A percentile compares a stretch with the other conserved stretches of the same genome.
Evolutionary conservation across 2,797 vertebrate genomes (phyloP).

Genomic region (Anas bahamensis): DNA sequence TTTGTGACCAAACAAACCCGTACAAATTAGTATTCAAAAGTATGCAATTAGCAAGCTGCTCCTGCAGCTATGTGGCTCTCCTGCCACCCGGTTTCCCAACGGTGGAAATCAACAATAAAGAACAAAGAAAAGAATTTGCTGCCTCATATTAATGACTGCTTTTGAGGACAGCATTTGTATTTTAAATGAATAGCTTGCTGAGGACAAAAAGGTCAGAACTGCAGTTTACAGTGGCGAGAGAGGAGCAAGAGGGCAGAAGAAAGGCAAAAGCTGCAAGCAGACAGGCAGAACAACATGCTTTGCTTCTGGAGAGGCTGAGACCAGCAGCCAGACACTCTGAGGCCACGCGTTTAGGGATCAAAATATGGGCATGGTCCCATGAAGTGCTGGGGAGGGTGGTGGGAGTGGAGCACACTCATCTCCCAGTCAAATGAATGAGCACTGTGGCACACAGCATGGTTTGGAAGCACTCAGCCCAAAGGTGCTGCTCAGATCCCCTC

Average conservation of each 20-base stretch:
- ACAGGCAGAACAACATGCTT: conserved; percentile 29
- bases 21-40: conserved; percentile 75
- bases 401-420: not conserved
- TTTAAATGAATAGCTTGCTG: conserved; percentile 68
- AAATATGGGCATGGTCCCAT: fast-evolving
- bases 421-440: not conserved
- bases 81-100: conserved; percentile 65
- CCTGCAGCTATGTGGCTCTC: conserved; percentile 66
- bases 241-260: conserved; percentile 47
- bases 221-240: conserved; percentile 38
- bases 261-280: not conserved
- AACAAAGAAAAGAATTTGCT: conserved; percentile 79
- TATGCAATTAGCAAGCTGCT: conserved; percentile 76
- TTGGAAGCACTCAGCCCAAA: fast-evolving
- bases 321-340: not conserved
- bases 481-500: not conserved
- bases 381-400: not conserved
- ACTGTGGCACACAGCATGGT: not conserved
- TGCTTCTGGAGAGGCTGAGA: not conserved
- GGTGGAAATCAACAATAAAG: conserved; percentile 75
- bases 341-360: not conserved
- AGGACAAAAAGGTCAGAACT: conserved; percentile 77
- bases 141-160: conserved; percentile 74
- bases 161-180: conserved; percentile 72
- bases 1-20: conserved; percentile 62